Conservation (phyloP, 1,140 invertebrate genomes). For the Procambarus virginalis region DNA sequence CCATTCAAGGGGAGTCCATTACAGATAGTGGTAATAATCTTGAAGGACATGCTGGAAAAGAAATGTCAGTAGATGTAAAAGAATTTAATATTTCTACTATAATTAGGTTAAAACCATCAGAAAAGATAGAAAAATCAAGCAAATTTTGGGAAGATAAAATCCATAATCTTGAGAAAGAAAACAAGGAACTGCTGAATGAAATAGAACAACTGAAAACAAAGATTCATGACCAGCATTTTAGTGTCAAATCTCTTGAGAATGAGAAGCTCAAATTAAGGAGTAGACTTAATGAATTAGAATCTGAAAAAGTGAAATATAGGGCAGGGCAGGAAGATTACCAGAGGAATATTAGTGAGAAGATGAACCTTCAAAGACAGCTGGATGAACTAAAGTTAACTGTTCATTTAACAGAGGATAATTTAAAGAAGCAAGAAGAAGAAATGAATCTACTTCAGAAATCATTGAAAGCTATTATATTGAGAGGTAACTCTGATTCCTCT, state of each 20-base stretch:
- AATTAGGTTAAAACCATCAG: neutral
- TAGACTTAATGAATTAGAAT: neutral
- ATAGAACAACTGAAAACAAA: constrained; percentile 15
- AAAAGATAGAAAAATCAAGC: neutral
- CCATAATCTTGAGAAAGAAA: constrained; percentile 28
- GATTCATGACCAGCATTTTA: constrained; percentile 37
- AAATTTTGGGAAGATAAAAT: neutral
- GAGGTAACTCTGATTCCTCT: neutral
- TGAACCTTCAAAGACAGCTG: constrained; percentile 15
- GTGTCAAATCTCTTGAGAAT: constrained; percentile 38
- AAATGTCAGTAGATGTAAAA: neutral
- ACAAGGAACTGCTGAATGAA: constrained; percentile 39
- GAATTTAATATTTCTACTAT: neutral
- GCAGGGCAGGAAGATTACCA: neutral
- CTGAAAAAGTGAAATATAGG: constrained; percentile 8
- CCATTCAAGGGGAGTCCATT: neutral
- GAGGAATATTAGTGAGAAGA: neutral
- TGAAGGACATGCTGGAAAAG: neutral
- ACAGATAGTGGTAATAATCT: neutral
- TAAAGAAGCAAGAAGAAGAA: constrained; percentile 19
- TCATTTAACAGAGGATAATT: constrained; percentile 1
- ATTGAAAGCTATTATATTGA: neutral
- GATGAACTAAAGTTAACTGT: neutral
- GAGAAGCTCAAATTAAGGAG: constrained; percentile 16
- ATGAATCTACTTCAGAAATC: neutral